Conservation (phyloP, 2,888 invertebrate species). For the Nephrotoma appendiculata region DNA sequence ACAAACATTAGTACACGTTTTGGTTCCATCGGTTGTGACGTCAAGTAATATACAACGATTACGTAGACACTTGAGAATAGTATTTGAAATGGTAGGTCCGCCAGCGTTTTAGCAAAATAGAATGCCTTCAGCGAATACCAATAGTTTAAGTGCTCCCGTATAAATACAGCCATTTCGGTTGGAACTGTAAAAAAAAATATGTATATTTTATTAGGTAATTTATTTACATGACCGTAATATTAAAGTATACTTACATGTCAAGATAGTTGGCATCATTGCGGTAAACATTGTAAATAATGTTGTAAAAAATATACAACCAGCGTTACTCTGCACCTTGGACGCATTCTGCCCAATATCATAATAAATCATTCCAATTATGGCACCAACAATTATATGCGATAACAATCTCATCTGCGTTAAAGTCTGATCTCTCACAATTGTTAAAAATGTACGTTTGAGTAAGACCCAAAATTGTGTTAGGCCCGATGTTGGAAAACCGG, state of each 20-base stretch:
- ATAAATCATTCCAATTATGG: slow-evolving; percentile 85
- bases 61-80: slow-evolving; percentile 75
- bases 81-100: slow-evolving; percentile 93
- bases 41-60: slow-evolving; percentile 88
- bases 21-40: slow-evolving; percentile 83
- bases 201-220: slow-evolving; percentile 2
- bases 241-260: slow-evolving; percentile 74
- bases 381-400: slow-evolving; percentile 60
- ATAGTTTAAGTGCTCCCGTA: slow-evolving; percentile 88
- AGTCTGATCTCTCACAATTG: slow-evolving; percentile 74
- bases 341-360: slow-evolving; percentile 89
- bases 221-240: background rate
- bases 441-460: slow-evolving; percentile 67
- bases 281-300: slow-evolving; percentile 95
- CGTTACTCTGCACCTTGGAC: slow-evolving; percentile 86
- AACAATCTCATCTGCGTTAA: slow-evolving; percentile 77
- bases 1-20: slow-evolving; percentile 44
- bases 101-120: slow-evolving; percentile 91
- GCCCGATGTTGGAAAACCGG: slow-evolving; percentile 67
- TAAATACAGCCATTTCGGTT: slow-evolving; percentile 87
- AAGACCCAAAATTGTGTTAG: slow-evolving; percentile 79
- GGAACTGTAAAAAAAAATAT: slow-evolving; percentile 56
- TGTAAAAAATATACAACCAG: slow-evolving; percentile 91
- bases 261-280: slow-evolving; percentile 96
- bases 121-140: slow-evolving; percentile 97